Evolutionary conservation across 2,113 vertebrate species (phyloP).

Genomic region (Pungitius pungitius): DNA sequence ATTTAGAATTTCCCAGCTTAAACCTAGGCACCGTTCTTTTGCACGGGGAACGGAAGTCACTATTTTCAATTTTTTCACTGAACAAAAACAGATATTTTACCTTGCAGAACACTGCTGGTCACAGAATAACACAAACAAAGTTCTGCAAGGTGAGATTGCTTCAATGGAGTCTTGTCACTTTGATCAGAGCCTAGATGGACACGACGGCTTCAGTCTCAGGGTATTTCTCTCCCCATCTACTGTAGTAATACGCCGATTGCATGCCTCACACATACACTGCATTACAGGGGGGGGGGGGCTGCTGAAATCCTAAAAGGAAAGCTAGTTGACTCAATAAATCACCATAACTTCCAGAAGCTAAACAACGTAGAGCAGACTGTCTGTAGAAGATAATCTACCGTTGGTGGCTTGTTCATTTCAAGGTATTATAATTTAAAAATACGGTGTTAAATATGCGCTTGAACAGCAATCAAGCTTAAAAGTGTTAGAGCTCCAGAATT

Average conservation of each 20-base stretch:
- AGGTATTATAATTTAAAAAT: not conserved
- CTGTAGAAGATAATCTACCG: not conserved
- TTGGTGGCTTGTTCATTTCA: not conserved
- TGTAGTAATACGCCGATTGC: not conserved
- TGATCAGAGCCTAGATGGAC: not conserved
- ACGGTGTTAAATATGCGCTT: not conserved
- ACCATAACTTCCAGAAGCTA: not conserved
- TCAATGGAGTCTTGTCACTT: not conserved
- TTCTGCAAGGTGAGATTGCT: not conserved
- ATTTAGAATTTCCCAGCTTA: not conserved
- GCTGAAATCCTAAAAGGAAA: slow-evolving; percentile 9
- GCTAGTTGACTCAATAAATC: not conserved
- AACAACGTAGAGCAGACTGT: not conserved
- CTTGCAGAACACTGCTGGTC: not conserved
- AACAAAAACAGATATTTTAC: not conserved
- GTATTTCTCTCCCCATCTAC: not conserved
- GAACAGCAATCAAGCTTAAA: slow-evolving; percentile 2
- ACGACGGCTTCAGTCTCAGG: not conserved
- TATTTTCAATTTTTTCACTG: not conserved
- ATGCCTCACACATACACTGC: not conserved
- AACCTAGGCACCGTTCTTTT: not conserved
- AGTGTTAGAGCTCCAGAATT: slow-evolving; percentile 9
- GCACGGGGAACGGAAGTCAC: not conserved
- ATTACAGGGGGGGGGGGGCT: not conserved
- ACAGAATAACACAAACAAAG: not conserved